Conservation (phyloP, 2,888 invertebrate species). For the Phyllotreta striolata region DNA sequence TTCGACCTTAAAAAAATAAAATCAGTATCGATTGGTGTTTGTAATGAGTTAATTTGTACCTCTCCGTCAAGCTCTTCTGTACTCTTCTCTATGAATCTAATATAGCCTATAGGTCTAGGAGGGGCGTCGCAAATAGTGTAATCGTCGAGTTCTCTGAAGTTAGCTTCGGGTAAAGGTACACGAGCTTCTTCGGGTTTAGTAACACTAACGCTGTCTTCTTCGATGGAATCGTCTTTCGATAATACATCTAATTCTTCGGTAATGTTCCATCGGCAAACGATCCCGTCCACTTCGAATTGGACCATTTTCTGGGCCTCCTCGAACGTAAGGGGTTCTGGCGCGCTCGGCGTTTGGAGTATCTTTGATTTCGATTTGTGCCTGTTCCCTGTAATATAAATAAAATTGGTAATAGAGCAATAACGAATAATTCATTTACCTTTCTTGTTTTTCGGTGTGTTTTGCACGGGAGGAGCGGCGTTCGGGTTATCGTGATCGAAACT, state of each 20-base stretch:
- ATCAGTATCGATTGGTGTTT: too few relatives aligned
- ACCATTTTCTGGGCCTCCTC: constrained; percentile 87
- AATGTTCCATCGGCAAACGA: constrained; percentile 62
- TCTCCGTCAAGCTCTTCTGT: constrained; percentile 93
- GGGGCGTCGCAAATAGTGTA: constrained; percentile 86
- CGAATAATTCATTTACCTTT: constrained; percentile 60
- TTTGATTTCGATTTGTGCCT: constrained; percentile 50
- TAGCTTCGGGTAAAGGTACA: constrained; percentile 68
- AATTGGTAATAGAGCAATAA: constrained; percentile 2
- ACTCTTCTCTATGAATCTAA: constrained; percentile 93
- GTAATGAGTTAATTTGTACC: constrained; percentile 42
- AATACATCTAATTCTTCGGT: constrained; percentile 74
- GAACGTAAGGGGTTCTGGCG: constrained; percentile 78
- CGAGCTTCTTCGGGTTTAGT: constrained; percentile 60
- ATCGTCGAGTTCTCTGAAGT: constrained; percentile 74
- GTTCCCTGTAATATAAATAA: constrained; percentile 37
- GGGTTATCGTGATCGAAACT: constrained; percentile 87
- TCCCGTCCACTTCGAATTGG: constrained; percentile 85
- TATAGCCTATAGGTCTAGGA: constrained; percentile 86
- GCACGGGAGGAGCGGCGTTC: constrained; percentile 68
- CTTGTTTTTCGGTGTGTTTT: constrained; percentile 68
- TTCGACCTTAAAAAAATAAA: constrained; percentile 67
- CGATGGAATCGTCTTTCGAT: constrained; percentile 70
- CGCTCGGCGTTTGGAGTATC: constrained; percentile 60
- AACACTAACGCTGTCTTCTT: constrained; percentile 63